Base-by-base conservation (phyloP, 2,113 vertebrate species). In the Ifrita kowaldi region DNA sequence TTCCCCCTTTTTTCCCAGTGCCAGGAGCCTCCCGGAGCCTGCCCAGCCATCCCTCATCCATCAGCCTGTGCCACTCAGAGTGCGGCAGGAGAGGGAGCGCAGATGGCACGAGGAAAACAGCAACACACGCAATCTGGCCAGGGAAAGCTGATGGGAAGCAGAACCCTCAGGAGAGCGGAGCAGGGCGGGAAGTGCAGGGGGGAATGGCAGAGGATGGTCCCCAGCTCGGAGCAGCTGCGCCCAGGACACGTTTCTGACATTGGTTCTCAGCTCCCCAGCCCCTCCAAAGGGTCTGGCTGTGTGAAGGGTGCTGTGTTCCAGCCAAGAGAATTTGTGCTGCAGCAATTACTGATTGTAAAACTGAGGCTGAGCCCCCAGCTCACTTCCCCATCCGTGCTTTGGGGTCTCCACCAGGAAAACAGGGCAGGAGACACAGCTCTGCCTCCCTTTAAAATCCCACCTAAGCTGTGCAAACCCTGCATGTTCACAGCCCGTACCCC, bases 161-260 rank as follows among this genome's bases (percentile, higher is more conserved):
- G 77, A 76, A 18, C 39, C 50, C 69, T 46, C 18, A 18, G 46
- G 39, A 89, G 33, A 59, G 84, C 26, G 1, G n/a, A 52, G 68
- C 64, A 49, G 74, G 41, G 71, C 1, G 0, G n/a, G 32, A 42
- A 41, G 27, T 7, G 41, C 59, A 57, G 81, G 12, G 27, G 57
- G 35, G n/a, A 7, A 6, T 6, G 11, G 42, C 47, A 42, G n/a
- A 47, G 62, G 52, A 52, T 1, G 28, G 33, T 33, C 50, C 56
- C 64, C 67, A 55, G 44, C 33, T 2, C 5, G 1, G 57, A 64
- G 70, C 33, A 37, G 59, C 53, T 30, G 44, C 15, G 24, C 71
- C 44, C n/a, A 41, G 2, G 24, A 17, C 33, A 32, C 7, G 0
- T 10, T 30, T 19, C 11, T 56, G 18, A 5, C 6, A 1, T 10